Evolutionary conservation across 2,113 vertebrate genomes (phyloP).

Genomic region (Megaceryle torquata): DNA sequence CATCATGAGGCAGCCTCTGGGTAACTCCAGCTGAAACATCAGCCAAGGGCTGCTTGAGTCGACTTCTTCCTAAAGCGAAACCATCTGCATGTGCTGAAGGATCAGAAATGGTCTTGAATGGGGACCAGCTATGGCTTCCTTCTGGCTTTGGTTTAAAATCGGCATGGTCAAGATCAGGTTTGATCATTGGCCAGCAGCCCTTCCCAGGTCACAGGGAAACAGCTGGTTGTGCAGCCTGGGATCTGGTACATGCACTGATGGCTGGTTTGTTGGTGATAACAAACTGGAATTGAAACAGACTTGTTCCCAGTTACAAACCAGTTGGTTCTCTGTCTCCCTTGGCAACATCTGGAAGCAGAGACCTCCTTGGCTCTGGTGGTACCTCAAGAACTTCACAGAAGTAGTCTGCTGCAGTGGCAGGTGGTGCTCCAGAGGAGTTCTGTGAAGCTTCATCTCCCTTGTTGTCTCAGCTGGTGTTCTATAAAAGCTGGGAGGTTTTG

Average conservation of each 20-base stretch:
- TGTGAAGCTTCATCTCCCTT: not conserved
- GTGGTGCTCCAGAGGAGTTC: not conserved
- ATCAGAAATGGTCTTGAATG: not conserved
- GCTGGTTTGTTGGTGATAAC: not conserved
- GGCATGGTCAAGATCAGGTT: not conserved
- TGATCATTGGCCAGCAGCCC: not conserved
- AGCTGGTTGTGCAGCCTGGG: not conserved
- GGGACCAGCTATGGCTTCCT: not conserved
- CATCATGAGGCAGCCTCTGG: not conserved
- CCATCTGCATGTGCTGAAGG: not conserved
- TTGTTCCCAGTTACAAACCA: not conserved
- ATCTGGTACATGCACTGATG: rapidly evolving
- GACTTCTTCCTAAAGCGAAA: not conserved
- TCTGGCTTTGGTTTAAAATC: not conserved
- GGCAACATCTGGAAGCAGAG: not conserved
- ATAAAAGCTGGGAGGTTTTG: not conserved
- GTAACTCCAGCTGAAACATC: not conserved
- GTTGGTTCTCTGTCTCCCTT: not conserved
- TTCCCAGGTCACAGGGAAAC: not conserved
- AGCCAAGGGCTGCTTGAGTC: not conserved
- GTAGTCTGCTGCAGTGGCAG: not conserved
- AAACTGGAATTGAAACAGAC: not conserved
- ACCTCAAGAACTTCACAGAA: not conserved
- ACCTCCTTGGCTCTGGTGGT: rapidly evolving
- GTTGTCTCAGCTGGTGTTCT: not conserved